Conservation (phyloP, 2,113 vertebrate species). For the Paramormyrops kingsleyae region DNA sequence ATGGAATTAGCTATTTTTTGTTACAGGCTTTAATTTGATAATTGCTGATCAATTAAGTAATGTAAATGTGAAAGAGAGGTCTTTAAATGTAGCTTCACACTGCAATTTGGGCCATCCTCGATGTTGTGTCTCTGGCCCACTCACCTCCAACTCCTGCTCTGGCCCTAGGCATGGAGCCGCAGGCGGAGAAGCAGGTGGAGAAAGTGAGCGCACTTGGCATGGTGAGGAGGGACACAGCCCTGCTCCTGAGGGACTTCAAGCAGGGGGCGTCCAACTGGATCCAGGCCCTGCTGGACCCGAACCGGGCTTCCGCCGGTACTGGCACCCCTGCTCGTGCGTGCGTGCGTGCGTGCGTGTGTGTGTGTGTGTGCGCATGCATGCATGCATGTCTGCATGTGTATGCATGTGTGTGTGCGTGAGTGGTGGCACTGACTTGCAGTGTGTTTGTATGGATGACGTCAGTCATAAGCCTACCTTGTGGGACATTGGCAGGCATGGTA, state of each 20-base stretch:
- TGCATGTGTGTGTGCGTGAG: neutral
- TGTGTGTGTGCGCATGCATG: neutral
- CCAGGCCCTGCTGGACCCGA: conserved; percentile 68
- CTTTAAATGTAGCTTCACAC: neutral
- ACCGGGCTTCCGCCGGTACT: conserved; percentile 40
- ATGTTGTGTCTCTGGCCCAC: neutral
- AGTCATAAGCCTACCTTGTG: neutral
- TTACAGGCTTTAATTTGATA: neutral
- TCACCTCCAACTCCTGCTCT: neutral
- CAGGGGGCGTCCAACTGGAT: conserved; percentile 80
- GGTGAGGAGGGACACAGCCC: conserved; percentile 67
- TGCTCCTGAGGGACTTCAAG: conserved; percentile 69
- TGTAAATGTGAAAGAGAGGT: neutral
- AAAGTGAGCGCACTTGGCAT: conserved; percentile 67
- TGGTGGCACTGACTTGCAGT: neutral
- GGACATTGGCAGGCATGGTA: neutral
- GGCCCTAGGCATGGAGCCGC: conserved; percentile 57
- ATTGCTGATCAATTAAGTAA: neutral
- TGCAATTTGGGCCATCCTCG: neutral
- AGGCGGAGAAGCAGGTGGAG: conserved; percentile 58
- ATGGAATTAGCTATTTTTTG: neutral
- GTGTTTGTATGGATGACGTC: neutral
- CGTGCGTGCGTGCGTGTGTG: neutral
- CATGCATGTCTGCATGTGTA: neutral
- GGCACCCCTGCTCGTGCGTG: neutral